phyloP scores from a whole-genome alignment of 2,888 invertebrate species.

The Cosmia trapezina region DNA sequence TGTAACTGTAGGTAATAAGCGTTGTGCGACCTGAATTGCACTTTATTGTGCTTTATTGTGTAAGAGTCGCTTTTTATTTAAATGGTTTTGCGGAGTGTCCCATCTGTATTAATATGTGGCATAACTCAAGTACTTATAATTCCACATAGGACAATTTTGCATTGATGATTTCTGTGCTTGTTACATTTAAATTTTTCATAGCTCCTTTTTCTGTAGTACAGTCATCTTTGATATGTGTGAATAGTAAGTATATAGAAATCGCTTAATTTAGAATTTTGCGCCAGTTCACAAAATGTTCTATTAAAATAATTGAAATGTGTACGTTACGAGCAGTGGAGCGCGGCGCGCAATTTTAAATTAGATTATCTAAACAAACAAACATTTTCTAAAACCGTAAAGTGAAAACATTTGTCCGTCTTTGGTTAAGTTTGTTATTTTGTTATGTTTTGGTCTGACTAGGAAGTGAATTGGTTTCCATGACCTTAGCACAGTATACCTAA shows the following conservation, averaged over 20 bases:
- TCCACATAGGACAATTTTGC: conserved; percentile 1
- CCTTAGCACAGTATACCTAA: conserved; percentile 61
- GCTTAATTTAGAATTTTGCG: not conserved
- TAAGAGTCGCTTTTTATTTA: no score
- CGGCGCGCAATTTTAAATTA: not conserved
- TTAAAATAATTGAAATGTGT: not conserved
- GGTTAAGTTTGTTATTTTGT: conserved; percentile 49
- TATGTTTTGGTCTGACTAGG: conserved; percentile 57
- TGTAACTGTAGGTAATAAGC: no score
- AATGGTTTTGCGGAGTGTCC: no score
- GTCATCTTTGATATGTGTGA: conserved; percentile 38
- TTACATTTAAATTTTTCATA: not conserved
- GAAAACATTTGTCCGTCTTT: conserved; percentile 58
- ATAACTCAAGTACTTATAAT: not conserved
- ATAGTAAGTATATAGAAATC: not conserved
- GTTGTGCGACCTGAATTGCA: no score
- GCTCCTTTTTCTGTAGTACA: not conserved
- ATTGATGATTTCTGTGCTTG: not conserved
- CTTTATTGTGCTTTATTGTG: no score
- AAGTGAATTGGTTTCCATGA: conserved; percentile 52
- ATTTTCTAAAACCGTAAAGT: not conserved
- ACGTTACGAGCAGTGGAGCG: not conserved
- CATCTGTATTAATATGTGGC: no score
- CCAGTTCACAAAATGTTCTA: not conserved
- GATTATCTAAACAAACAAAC: not conserved